These are phyloP conservation scores for Syrmaticus mikado DNA, from an alignment of 2,113 vertebrate genomes.

Conservation along the genomic window DNA sequence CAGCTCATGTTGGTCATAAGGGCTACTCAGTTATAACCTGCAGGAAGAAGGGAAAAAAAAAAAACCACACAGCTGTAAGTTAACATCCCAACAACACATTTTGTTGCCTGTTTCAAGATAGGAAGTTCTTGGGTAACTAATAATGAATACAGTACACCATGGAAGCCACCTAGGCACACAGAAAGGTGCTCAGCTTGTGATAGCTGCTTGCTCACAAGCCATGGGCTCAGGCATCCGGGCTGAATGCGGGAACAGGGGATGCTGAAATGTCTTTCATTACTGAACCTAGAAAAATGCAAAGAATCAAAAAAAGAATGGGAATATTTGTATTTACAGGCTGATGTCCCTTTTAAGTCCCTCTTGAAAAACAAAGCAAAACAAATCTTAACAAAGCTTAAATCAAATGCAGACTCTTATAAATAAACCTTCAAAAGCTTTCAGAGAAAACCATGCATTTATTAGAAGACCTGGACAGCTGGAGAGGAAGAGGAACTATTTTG, in stretches of 20 bases:
- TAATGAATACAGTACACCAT: neutral
- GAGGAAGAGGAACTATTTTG: slow-evolving; percentile 27
- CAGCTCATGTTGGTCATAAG: slow-evolving; percentile 98
- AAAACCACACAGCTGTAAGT: neutral
- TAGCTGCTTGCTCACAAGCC: neutral
- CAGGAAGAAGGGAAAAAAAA: neutral
- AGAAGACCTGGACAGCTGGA: slow-evolving; percentile 45
- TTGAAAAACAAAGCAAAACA: slow-evolving; percentile 38
- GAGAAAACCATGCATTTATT: neutral
- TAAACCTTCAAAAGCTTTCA: slow-evolving; percentile 39
- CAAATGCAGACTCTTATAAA: slow-evolving; percentile 50
- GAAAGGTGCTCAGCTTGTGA: neutral
- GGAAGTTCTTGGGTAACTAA: neutral
- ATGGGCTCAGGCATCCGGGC: neutral
- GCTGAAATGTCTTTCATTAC: neutral
- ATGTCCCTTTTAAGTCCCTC: slow-evolving; percentile 41
- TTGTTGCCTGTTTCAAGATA: neutral
- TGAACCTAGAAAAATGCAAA: slow-evolving; percentile 50
- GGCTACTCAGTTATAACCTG: slow-evolving; percentile 88
- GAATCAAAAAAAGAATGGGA: slow-evolving; percentile 42
- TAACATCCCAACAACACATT: fast-evolving
- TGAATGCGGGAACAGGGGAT: neutral
- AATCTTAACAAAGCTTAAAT: neutral
- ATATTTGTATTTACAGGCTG: slow-evolving; percentile 52
- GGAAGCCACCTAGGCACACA: neutral